phyloP scores from a whole-genome alignment of 2,797 vertebrate species.

The Ambastaia sidthimunki region DNA sequence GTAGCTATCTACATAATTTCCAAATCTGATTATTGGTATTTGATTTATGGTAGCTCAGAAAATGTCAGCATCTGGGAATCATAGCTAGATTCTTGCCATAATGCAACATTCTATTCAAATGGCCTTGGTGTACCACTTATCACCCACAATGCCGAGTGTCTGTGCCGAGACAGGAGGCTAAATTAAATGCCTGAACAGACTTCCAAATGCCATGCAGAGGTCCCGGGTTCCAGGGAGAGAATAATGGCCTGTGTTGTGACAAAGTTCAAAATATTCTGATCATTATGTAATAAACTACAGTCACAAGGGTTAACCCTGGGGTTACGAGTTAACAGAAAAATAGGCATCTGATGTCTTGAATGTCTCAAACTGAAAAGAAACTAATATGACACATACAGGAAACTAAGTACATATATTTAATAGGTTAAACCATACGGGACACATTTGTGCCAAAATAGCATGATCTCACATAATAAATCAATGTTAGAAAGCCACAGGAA shows the following conservation, averaged over 20 bases:
- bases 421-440: conserved; percentile 3
- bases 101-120: conserved; percentile 18
- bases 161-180: conserved; percentile 9
- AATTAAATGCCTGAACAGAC: conserved; percentile 4
- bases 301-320: conserved; percentile 1
- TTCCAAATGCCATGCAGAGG: conserved; percentile 19
- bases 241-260: conserved; percentile 28
- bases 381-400: conserved; percentile 12
- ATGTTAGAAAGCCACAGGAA: background rate
- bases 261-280: conserved; percentile 19
- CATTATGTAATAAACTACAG: conserved; percentile 24
- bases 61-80: conserved; percentile 10
- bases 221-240: background rate
- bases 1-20: background rate
- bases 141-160: conserved; percentile 1
- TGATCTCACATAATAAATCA: conserved; percentile 20
- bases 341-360: background rate
- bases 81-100: background rate
- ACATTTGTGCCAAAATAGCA: background rate
- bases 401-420: conserved; percentile 9
- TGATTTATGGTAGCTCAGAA: background rate
- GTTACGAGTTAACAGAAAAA: background rate
- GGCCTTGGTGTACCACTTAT: conserved; percentile 2
- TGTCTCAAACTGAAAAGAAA: background rate
- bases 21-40: background rate